Evolutionary conservation across 1,140 invertebrate species (phyloP).

Genomic region (Aphis craccivora): DNA sequence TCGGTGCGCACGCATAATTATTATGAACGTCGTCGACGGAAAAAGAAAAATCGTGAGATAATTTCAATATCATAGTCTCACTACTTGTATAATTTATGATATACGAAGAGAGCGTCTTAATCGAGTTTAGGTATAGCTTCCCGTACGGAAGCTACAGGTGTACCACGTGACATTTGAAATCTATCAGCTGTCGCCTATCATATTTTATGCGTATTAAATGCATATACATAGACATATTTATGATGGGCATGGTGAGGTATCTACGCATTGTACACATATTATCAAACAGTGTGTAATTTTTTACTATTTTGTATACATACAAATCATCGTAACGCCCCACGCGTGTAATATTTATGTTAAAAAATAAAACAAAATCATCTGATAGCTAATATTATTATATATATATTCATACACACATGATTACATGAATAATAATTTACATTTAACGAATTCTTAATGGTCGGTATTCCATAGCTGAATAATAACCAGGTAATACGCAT

Average conservation of each 20-base stretch:
- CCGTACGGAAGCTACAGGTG: neutral
- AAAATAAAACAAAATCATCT: neutral
- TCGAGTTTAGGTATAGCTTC: neutral
- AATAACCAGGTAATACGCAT: too few relatives aligned
- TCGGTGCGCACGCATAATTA: neutral
- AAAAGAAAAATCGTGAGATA: neutral
- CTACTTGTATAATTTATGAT: neutral
- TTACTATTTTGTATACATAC: neutral
- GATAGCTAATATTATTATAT: neutral
- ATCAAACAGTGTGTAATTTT: neutral
- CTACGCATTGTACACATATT: neutral
- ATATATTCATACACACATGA: neutral
- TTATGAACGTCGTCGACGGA: neutral
- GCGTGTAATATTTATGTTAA: neutral
- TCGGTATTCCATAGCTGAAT: neutral
- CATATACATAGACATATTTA: neutral
- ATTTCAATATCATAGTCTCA: neutral
- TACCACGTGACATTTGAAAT: neutral
- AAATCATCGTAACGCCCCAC: neutral
- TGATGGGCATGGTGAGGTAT: neutral
- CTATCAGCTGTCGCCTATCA: neutral
- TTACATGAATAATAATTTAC: conserved; percentile 10
- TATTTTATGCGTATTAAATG: neutral
- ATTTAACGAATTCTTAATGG: neutral
- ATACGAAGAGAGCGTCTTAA: neutral